Base-by-base conservation (phyloP, 2,888 invertebrate species). In the Sinohyriopsis cumingii region DNA sequence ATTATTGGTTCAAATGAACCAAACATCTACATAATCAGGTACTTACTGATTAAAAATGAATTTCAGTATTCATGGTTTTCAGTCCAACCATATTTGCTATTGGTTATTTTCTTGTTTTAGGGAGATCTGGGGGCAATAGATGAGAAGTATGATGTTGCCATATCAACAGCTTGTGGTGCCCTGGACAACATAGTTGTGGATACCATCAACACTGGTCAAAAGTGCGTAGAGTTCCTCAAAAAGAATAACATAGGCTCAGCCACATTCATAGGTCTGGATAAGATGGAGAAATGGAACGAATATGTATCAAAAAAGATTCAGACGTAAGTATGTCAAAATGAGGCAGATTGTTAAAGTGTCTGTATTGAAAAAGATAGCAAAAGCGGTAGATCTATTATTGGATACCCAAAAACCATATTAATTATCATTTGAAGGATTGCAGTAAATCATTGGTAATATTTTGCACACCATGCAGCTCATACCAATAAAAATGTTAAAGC, bases 61-160 rank as follows among this genome's bases (percentile, higher is more conserved):
- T 45, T 45, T 45, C 45, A 45, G 15, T 45, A 45, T 15, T 45
- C 45, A 12, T 45, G 15, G 45, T 45, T 45, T 45, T 45, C 45
- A 45, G 45, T 33, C 33, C 7, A 33, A 7, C 45, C 45, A 45
- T 45, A 45, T 45, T 33, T 45, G 45, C 45, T 3, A 3, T 45
- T 45, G 45, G 15, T 15, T 45, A 5, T 45, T n/a, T 24, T 59
- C 53, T 65, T 54, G 64, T 68, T 89, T 24, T 85, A 96, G 96
- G 99, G 99, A 12, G 98, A 99, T 89, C 92, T 99, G 55, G 99
- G 98, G 19, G 96, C 94, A 0, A 98, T 99, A 78, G 96, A 97
- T 88, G 91, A 92, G 20, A 96, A 95, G 89, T 99, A 96, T 90
- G 99, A 99, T 90, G 94, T 97, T 0, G 99, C 99, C 0, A 94